phyloP scores from a whole-genome alignment of 2,888 invertebrate species.

The Teinopalpus imperialis region DNA sequence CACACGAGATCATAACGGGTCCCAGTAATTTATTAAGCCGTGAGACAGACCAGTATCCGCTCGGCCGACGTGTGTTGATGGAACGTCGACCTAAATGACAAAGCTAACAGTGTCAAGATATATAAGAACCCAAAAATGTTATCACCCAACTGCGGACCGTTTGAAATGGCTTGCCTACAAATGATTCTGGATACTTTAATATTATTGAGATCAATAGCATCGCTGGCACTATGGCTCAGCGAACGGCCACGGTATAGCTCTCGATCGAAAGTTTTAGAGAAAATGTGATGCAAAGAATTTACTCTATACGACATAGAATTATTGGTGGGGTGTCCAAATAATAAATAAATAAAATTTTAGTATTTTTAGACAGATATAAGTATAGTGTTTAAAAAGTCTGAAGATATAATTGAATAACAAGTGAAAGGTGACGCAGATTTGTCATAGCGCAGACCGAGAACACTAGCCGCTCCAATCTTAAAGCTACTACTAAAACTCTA shows the following conservation, averaged over 20 bases:
- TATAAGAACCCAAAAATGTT: slow-evolving; percentile 32
- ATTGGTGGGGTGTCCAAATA: not conserved
- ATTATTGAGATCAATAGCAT: slow-evolving; percentile 64
- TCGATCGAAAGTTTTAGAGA: slow-evolving; percentile 24
- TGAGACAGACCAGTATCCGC: slow-evolving; percentile 67
- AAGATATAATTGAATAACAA: not conserved
- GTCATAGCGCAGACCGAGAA: slow-evolving; percentile 56
- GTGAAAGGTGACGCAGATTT: slow-evolving; percentile 19
- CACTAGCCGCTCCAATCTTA: slow-evolving; percentile 72
- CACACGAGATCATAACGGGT: slow-evolving; percentile 60
- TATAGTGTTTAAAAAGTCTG: slow-evolving; percentile 5
- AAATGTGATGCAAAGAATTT: slow-evolving; percentile 6
- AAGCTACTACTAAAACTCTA: slow-evolving; percentile 78
- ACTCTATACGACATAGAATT: not conserved
- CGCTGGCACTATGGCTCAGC: slow-evolving; percentile 60
- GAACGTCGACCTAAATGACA: slow-evolving; percentile 69
- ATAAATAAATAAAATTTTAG: slow-evolving; percentile 7
- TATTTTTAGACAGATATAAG: slow-evolving; percentile 6
- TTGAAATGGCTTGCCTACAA: slow-evolving; percentile 37
- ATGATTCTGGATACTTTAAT: slow-evolving; percentile 52
- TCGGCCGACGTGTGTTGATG: slow-evolving; percentile 65
- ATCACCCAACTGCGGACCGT: slow-evolving; percentile 8
- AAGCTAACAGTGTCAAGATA: slow-evolving; percentile 50
- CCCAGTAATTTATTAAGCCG: slow-evolving; percentile 64
- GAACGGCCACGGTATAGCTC: slow-evolving; percentile 59